Evolutionary conservation across 64 coral and sea anemone genomes (phyloP).

Genomic region (Anthopleura sola): DNA sequence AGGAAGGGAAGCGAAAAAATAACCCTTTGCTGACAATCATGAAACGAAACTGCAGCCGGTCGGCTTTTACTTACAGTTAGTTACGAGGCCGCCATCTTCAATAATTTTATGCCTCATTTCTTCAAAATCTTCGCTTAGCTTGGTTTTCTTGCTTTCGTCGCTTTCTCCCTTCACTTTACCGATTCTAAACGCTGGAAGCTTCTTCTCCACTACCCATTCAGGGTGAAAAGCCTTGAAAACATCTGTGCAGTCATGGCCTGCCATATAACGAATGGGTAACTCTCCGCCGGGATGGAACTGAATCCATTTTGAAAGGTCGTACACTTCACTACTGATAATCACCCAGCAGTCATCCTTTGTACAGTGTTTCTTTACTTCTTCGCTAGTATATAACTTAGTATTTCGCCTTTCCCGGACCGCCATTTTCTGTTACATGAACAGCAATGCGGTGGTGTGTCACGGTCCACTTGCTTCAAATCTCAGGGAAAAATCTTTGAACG

Average conservation of each 20-base stretch:
- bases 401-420: slow-evolving; percentile 22
- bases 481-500: background rate
- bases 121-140: slow-evolving; percentile 69
- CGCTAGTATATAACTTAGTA: slow-evolving; percentile 54
- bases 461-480: background rate
- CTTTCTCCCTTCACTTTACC: slow-evolving; percentile 55
- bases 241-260: slow-evolving; percentile 84
- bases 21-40: background rate
- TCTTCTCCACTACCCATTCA: slow-evolving; percentile 64
- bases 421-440: background rate
- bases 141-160: slow-evolving; percentile 35
- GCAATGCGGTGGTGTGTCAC: background rate
- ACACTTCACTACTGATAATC: slow-evolving; percentile 78
- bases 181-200: slow-evolving; percentile 80
- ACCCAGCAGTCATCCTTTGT: slow-evolving; percentile 82
- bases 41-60: background rate
- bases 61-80: slow-evolving; percentile 82
- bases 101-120: slow-evolving; percentile 77
- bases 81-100: slow-evolving; percentile 70
- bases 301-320: slow-evolving; percentile 87
- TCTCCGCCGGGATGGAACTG: slow-evolving; percentile 88
- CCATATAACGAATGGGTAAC: slow-evolving; percentile 88
- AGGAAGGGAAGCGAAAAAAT: background rate
- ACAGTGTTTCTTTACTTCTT: slow-evolving; percentile 74
- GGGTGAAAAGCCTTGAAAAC: slow-evolving; percentile 99